These are phyloP conservation scores for Eurystomus glaucurus DNA, from an alignment of 2,797 vertebrate species.

Conservation along the genomic window DNA sequence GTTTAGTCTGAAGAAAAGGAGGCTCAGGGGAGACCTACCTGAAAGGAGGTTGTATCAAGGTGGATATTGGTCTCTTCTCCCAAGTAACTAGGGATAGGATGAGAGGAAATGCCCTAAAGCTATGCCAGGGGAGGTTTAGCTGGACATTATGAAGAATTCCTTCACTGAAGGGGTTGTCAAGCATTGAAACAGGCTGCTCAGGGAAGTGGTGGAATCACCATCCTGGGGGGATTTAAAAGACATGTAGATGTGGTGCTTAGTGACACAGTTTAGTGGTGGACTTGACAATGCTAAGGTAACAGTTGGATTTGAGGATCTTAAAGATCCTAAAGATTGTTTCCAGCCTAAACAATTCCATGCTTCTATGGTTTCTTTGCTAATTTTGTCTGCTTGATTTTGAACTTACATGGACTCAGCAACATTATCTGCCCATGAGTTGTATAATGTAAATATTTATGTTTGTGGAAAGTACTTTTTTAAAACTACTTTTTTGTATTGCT, in stretches of 20 bases:
- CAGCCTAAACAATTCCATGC: not conserved
- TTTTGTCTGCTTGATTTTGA: not conserved
- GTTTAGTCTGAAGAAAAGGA: not conserved
- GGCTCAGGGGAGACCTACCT: not conserved
- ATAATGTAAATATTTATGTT: not conserved
- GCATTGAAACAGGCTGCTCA: not conserved
- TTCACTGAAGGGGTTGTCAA: not conserved
- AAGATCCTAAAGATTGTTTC: not conserved
- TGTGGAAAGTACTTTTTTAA: not conserved
- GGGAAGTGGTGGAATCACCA: not conserved
- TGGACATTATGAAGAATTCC: not conserved
- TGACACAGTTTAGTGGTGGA: not conserved
- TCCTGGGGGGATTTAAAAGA: not conserved
- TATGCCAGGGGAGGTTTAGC: not conserved
- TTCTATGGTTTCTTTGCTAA: not conserved
- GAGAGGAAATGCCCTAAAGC: not conserved
- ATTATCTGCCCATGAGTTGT: not conserved
- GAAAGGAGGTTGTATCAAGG: not conserved
- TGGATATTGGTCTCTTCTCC: not conserved
- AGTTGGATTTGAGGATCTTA: not conserved
- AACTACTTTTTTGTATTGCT: not conserved
- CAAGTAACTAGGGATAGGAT: not conserved
- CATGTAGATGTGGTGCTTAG: not conserved
- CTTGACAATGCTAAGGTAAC: not conserved
- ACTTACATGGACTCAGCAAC: not conserved